phyloP scores from a whole-genome alignment of 1,140 invertebrate genomes.

The Hylyphantes graminicola region DNA sequence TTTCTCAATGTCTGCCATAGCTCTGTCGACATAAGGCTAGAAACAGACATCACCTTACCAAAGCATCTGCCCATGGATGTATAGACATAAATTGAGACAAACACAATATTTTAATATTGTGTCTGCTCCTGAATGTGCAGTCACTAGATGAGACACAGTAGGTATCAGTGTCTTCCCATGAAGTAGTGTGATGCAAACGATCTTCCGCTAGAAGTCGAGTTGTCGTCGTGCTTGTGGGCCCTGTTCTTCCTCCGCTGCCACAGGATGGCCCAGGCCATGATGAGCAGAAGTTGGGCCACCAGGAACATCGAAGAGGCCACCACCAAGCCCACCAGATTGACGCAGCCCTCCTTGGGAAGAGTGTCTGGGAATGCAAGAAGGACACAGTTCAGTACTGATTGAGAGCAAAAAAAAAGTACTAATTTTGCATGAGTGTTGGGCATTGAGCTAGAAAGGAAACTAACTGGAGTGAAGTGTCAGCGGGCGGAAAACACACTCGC shows the following conservation, averaged over 20 bases:
- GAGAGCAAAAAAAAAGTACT: too few species aligned
- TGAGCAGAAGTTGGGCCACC: constrained; percentile 82
- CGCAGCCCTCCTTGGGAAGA: constrained; percentile 70
- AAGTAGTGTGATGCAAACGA: constrained; percentile 50
- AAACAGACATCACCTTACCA: too few species aligned
- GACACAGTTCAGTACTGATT: not conserved
- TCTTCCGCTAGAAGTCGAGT: constrained; percentile 3
- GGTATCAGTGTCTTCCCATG: constrained; percentile 32
- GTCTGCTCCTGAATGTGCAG: too few species aligned
- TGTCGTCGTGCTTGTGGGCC: constrained; percentile 60
- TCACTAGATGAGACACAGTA: not conserved
- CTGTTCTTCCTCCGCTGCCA: constrained; percentile 76
- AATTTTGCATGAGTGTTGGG: too few species aligned
- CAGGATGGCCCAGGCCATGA: constrained; percentile 84
- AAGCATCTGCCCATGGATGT: too few species aligned
- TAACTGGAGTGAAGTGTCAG: too few species aligned
- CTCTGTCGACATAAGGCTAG: too few species aligned
- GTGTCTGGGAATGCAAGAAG: constrained; percentile 3
- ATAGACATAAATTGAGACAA: too few species aligned
- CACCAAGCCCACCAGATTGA: constrained; percentile 81
- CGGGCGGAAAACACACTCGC: too few species aligned
- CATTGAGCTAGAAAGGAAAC: too few species aligned
- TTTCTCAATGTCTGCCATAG: too few species aligned
- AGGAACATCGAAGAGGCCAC: constrained; percentile 85
- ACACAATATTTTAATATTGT: too few species aligned